A percentile compares a stretch with the other conserved stretches of the same genome.
Conservation (phyloP, 2,797 vertebrate genomes). For the Oreortyx pictus region DNA sequence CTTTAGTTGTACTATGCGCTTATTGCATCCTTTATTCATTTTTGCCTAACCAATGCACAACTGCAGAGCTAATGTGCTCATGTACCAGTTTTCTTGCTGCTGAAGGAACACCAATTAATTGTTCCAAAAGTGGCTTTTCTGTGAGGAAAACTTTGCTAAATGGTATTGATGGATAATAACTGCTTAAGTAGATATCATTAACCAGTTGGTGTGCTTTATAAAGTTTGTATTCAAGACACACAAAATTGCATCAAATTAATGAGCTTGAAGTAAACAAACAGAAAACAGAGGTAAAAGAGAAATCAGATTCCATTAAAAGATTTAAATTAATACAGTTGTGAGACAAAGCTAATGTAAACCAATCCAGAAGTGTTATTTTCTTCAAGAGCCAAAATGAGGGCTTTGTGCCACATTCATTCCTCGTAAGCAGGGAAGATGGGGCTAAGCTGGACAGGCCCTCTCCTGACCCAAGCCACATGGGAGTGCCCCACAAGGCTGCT, state of each 20-base stretch:
- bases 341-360: not conserved
- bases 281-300: not conserved
- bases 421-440: not conserved
- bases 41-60: not conserved
- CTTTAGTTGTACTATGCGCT: not conserved
- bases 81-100: not conserved
- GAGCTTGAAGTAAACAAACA: not conserved
- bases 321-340: not conserved
- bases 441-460: not conserved
- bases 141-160: not conserved
- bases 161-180: not conserved
- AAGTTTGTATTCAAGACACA: not conserved
- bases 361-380: not conserved
- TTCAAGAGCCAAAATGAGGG: not conserved
- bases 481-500: not conserved
- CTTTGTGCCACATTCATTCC: not conserved
- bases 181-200: not conserved
- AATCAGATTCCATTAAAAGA: not conserved
- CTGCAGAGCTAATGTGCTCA: not conserved
- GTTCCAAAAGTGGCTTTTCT: not conserved
- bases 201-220: not conserved
- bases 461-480: not conserved
- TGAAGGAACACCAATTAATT: not conserved
- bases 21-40: not conserved
- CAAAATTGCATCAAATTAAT: conserved; percentile 12